phyloP scores from a whole-genome alignment of 2,113 vertebrate species.

The Alces alces region DNA sequence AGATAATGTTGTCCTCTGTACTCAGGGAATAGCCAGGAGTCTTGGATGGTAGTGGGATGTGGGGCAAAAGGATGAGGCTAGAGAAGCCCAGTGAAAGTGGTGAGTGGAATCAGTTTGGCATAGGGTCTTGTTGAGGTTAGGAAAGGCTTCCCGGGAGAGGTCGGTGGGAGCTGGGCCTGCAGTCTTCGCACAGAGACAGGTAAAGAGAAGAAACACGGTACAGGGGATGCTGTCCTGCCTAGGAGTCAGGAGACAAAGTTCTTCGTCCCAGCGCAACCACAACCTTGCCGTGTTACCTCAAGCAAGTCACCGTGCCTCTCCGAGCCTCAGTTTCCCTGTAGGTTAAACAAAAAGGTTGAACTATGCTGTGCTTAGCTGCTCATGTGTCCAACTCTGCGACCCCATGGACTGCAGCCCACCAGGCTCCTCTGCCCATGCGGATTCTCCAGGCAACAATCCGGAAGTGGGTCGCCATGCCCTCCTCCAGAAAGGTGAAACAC shows the following conservation, averaged over 20 bases:
- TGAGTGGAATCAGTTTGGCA: background rate
- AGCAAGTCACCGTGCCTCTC: background rate
- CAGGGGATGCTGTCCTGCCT: background rate
- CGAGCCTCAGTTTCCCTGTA: background rate
- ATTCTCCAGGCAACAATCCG: background rate
- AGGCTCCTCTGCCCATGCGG: background rate
- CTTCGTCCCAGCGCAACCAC: background rate
- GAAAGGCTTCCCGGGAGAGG: background rate
- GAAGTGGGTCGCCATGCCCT: background rate
- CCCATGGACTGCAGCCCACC: background rate
- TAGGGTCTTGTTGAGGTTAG: too few species aligned
- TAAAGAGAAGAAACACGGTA: background rate
- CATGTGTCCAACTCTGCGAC: background rate
- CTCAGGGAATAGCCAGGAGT: background rate
- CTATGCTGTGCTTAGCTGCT: too few species aligned
- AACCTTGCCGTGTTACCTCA: background rate
- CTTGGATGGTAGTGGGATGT: background rate
- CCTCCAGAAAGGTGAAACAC: background rate
- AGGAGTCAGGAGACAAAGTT: background rate
- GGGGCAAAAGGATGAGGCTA: background rate
- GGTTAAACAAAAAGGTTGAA: background rate
- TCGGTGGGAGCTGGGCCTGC: background rate
- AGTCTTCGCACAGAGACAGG: background rate
- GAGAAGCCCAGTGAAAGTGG: background rate
- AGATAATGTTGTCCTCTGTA: background rate